Evolutionary conservation across 2,888 invertebrate genomes (phyloP).

Genomic region (Cartodere bifasciata): DNA sequence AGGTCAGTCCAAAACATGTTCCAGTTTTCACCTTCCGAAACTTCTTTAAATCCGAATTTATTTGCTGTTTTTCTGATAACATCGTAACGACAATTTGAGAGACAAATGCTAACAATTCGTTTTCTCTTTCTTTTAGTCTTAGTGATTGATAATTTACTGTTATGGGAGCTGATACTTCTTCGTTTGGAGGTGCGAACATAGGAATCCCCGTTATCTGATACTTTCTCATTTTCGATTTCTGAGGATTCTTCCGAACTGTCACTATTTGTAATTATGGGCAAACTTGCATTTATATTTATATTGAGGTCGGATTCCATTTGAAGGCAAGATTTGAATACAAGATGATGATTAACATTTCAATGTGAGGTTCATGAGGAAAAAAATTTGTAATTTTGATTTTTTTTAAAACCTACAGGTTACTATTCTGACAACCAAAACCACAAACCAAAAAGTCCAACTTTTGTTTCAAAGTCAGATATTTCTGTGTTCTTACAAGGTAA

Average conservation of each 20-base stretch:
- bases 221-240: constrained; percentile 18
- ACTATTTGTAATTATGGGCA: constrained; percentile 12
- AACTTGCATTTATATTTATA: constrained; percentile 7
- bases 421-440: no score
- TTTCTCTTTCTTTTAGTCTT: constrained; percentile 11
- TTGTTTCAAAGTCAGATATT: no score
- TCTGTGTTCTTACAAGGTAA: no score
- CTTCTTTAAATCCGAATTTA: constrained; percentile 63
- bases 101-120: constrained; percentile 44
- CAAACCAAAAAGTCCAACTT: no score
- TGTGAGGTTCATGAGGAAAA: neutral
- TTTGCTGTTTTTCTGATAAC: constrained; percentile 57
- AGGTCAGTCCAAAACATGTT: constrained; percentile 86
- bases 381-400: constrained; percentile 2
- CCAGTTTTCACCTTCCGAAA: constrained; percentile 72
- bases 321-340: constrained; percentile 3
- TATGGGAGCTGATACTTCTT: constrained; percentile 8
- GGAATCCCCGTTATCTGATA: constrained; percentile 10
- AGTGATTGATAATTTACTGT: constrained; percentile 8
- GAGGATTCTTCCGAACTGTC: constrained; percentile 21
- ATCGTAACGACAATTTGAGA: constrained; percentile 60
- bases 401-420: no score
- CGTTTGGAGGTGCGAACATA: constrained; percentile 6
- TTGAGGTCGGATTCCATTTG: constrained; percentile 11
- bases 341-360: no score